These are phyloP conservation scores for Atherinosoma microstoma DNA, from an alignment of 2,797 vertebrate species.

Conservation along the genomic window DNA sequence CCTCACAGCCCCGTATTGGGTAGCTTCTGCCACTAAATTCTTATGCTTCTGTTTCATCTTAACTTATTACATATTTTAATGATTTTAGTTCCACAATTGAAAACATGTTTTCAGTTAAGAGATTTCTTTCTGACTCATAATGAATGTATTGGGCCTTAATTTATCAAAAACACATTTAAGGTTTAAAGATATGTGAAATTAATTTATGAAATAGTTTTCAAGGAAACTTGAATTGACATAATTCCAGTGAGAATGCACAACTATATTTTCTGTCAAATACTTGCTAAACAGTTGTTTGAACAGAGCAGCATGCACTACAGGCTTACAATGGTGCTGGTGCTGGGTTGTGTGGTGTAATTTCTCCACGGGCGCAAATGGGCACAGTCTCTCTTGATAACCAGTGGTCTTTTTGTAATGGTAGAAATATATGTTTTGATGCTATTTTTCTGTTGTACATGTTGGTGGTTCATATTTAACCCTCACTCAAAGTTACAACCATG, in stretches of 20 bases:
- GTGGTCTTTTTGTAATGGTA: conserved; percentile 27
- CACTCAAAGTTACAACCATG: conserved; percentile 25
- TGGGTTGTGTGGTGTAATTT: conserved; percentile 54
- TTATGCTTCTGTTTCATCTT: neutral
- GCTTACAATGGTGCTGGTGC: conserved; percentile 22
- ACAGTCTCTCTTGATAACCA: conserved; percentile 49
- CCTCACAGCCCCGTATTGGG: neutral
- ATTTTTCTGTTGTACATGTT: conserved; percentile 36
- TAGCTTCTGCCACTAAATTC: neutral
- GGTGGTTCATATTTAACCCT: conserved; percentile 32
- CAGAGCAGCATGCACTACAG: conserved; percentile 12
- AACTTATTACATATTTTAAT: neutral
- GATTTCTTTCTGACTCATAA: neutral
- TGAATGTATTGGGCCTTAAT: neutral
- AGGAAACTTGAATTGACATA: neutral
- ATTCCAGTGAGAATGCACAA: neutral
- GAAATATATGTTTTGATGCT: conserved; percentile 48
- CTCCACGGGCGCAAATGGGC: too few relatives aligned
- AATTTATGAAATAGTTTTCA: neutral
- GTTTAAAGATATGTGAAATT: neutral
- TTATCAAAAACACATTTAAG: neutral
- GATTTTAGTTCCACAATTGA: neutral
- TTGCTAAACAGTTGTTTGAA: neutral
- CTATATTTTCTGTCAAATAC: neutral
- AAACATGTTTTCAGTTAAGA: neutral